Conservation (phyloP, 1,140 invertebrate species). For the Cyrtorhinus lividipennis region DNA sequence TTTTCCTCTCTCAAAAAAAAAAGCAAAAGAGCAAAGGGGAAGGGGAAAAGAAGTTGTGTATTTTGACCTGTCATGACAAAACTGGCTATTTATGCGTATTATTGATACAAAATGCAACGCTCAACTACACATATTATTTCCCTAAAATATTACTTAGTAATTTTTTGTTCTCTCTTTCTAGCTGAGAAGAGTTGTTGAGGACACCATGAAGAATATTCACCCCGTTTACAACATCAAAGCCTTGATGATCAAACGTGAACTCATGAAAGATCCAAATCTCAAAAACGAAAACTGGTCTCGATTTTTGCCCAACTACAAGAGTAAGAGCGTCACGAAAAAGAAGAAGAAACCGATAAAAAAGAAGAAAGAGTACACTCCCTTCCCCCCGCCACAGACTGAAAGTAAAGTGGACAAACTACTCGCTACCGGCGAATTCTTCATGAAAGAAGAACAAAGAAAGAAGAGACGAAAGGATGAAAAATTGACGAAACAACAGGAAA, state of each 20-base stretch:
- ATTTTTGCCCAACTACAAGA: conserved; percentile 89
- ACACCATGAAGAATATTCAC: conserved; percentile 98
- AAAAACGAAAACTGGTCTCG: conserved; percentile 94
- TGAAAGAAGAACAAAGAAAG: conserved; percentile 68
- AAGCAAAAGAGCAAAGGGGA: too few relatives aligned
- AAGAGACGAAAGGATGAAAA: conserved; percentile 56
- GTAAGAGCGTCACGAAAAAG: conserved; percentile 67
- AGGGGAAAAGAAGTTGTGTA: neutral
- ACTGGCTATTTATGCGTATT: neutral
- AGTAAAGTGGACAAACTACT: conserved; percentile 90
- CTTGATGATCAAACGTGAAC: conserved; percentile 92
- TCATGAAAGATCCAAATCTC: conserved; percentile 80
- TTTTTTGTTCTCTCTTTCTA: conserved; percentile 23
- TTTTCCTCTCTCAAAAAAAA: too few relatives aligned
- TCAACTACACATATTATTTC: neutral
- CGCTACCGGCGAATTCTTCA: conserved; percentile 92
- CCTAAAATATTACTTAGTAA: neutral
- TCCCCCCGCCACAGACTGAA: conserved; percentile 84
- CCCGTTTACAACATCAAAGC: conserved; percentile 99
- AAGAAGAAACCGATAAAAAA: conserved; percentile 74
- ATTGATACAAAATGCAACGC: neutral
- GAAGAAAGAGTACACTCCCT: conserved; percentile 84
- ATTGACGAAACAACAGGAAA: conserved; percentile 50
- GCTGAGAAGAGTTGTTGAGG: conserved; percentile 81
- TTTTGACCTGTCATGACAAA: neutral